phyloP scores from a whole-genome alignment of 2,888 invertebrate species.

The Subacronicta megacephala region DNA sequence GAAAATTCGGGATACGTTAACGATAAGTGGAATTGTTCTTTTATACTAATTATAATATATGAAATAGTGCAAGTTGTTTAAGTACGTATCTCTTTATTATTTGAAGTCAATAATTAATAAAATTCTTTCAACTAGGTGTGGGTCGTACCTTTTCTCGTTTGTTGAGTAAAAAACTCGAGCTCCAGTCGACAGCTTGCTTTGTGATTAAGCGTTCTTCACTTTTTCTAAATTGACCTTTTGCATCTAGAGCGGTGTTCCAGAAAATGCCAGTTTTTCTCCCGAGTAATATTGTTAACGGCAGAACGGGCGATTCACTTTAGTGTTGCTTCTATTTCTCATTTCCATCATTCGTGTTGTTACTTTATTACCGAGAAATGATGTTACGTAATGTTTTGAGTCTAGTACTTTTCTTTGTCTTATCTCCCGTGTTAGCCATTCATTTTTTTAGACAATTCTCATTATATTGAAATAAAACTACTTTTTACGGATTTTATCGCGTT shows the following conservation, averaged over 20 bases:
- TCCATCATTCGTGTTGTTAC: slow-evolving; percentile 29
- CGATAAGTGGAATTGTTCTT: too few relatives aligned
- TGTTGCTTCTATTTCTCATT: slow-evolving; percentile 35
- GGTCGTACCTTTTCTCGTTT: slow-evolving; percentile 17
- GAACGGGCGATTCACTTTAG: slow-evolving; percentile 30
- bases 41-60: too few relatives aligned
- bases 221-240: slow-evolving; percentile 50
- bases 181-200: slow-evolving; percentile 21
- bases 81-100: not conserved
- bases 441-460: too few relatives aligned
- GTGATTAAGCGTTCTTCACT: slow-evolving; percentile 47
- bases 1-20: too few relatives aligned
- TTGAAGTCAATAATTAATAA: not conserved
- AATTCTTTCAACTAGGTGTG: not conserved
- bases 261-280: slow-evolving; percentile 40
- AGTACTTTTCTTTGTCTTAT: not conserved
- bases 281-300: slow-evolving; percentile 48
- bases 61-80: too few relatives aligned
- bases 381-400: slow-evolving; percentile 13
- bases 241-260: slow-evolving; percentile 26
- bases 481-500: too few relatives aligned
- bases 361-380: slow-evolving; percentile 27
- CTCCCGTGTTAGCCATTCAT: not conserved
- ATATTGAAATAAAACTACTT: too few relatives aligned
- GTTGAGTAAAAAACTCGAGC: slow-evolving; percentile 18